Base-by-base conservation (phyloP, 1,140 invertebrate species). In the Zaprionus capensis region DNA sequence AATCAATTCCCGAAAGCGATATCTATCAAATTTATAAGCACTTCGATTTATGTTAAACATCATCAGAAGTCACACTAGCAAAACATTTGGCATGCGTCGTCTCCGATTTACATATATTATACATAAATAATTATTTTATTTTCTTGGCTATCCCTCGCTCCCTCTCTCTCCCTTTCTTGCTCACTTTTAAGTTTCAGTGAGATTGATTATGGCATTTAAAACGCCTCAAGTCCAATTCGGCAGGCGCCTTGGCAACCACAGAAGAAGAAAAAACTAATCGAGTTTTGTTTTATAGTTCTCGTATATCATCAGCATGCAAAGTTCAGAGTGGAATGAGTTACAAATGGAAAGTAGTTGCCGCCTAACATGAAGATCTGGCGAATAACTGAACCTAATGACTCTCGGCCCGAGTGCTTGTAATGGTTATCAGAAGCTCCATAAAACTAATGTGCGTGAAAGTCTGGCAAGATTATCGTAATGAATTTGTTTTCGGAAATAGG, bases 41-140 rank as follows among this genome's bases (percentile, higher is more conserved):
- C 65, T 84, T 88, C 84, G 84, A 88, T 90, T 90, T 79, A 88
- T 90, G 85, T 84, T 84, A 81, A 79, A 71, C 84, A 88, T 88
- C 85, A 78, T 81, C 81, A 71, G 71, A 88, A 90, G 85, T 88
- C 84, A 84, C 81, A 88, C 81, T 59, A 78, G 78, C 69, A 51
- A 84, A 80, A 71, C 81, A 76, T 73, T 88, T 88, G 85, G 84
- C 81, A 90, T 88, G 81, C 59, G 85, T 78, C 67, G 55, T 62
- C 65, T 22, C 31, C 61, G 46, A 90, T 88, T 90, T 78, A 84
- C 84, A 88, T 90, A 80, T 67, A 46, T 80, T 69, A 65, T 70
- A 51, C 15, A 63, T 70, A 46, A 62, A 68, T 62, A 61, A 68
- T 68, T 69, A 55, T 28, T 49, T 28, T 66, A 55, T 49, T 31